Percentiles rank a stretch among this genome's conserved stretches.
Evolutionary conservation across 2,888 invertebrate genomes (phyloP).

Genomic region (Branchellion lobata): DNA sequence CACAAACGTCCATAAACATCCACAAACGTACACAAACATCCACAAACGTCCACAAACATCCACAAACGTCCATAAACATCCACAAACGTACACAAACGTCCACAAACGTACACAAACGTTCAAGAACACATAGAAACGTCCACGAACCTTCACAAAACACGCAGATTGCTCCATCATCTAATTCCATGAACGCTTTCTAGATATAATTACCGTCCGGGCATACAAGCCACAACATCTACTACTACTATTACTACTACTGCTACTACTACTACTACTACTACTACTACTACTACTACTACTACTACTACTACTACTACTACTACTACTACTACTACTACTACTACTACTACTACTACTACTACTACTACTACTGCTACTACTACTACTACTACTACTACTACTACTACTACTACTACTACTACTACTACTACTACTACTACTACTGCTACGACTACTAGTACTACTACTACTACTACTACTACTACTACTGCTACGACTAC

Average conservation of each 20-base stretch:
- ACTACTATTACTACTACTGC: constrained; percentile 40
- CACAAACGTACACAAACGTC: neutral
- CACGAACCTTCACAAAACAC: neutral
- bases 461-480: constrained; percentile 37
- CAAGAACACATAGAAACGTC: neutral
- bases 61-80: neutral
- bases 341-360: constrained; percentile 31
- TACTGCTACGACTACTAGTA: constrained; percentile 40
- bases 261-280: constrained; percentile 36
- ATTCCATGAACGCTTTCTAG: too few relatives aligned
- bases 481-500: constrained; percentile 29
- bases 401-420: constrained; percentile 32
- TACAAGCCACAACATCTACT: constrained; percentile 24
- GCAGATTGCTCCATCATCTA: neutral
- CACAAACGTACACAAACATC: neutral
- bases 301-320: constrained; percentile 39
- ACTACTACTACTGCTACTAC: constrained; percentile 41
- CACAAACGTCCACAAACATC: neutral
- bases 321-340: constrained; percentile 25
- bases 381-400: constrained; percentile 41
- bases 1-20: too few relatives aligned
- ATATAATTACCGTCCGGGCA: neutral
- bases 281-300: constrained; percentile 38
- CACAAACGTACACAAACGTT: neutral
- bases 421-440: constrained; percentile 40